Evolutionary conservation across 2,888 invertebrate species (phyloP).

Genomic region (Hoplodrina blanda): DNA sequence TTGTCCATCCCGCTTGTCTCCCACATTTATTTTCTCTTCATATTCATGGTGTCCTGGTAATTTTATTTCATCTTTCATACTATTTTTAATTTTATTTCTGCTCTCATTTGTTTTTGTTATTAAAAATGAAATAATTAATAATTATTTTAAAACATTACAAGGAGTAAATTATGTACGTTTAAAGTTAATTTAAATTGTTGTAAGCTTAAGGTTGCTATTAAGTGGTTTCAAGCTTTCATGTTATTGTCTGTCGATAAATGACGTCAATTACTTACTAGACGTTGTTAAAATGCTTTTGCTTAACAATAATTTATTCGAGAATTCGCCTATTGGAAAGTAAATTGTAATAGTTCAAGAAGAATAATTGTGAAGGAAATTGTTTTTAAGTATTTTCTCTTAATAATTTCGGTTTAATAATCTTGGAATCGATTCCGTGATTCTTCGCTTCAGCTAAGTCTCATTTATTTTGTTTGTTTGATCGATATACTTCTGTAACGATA

Average conservation of each 20-base stretch:
- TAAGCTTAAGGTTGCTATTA: constrained; percentile 67
- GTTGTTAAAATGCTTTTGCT: constrained; percentile 59
- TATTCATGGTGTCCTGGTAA: constrained; percentile 70
- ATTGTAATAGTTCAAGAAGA: constrained; percentile 14
- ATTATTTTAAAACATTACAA: constrained; percentile 89
- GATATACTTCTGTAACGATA: constrained; percentile 58
- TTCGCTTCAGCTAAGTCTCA: constrained; percentile 69
- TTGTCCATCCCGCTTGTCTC: constrained; percentile 79
- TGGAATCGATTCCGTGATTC: constrained; percentile 88
- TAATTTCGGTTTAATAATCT: constrained; percentile 68
- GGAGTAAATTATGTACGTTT: constrained; percentile 86
- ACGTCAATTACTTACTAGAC: constrained; percentile 37
- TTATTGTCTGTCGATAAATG: constrained; percentile 47
- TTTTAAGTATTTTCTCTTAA: constrained; percentile 57
- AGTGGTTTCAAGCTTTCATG: constrained; percentile 69
- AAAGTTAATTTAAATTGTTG: constrained; percentile 63
- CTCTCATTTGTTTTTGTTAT: constrained; percentile 70
- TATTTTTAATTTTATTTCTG: constrained; percentile 67
- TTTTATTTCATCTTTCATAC: constrained; percentile 74
- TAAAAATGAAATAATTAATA: constrained; percentile 76
- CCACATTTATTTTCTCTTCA: constrained; percentile 77
- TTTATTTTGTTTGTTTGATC: constrained; percentile 61
- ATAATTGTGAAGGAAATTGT: constrained; percentile 33
- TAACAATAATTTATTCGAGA: constrained; percentile 28
- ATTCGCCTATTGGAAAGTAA: constrained; percentile 28